These are phyloP conservation scores for Malthinus flaveolus DNA, from an alignment of 2,888 invertebrate genomes.

Conservation along the genomic window DNA sequence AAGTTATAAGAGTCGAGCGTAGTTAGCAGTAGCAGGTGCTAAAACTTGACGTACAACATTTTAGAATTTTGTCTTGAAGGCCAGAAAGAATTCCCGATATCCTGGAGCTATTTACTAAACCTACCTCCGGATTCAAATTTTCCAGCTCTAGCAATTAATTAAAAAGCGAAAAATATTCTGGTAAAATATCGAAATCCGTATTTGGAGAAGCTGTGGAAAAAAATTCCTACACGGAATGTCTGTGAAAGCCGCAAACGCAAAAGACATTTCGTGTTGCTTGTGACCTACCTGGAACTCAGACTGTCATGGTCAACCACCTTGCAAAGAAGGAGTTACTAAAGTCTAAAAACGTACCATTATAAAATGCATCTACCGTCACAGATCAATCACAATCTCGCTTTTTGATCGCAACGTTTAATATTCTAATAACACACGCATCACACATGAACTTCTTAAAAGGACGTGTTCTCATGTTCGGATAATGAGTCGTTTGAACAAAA, in stretches of 20 bases:
- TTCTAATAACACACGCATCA: no score
- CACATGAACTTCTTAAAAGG: not conserved
- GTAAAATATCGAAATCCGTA: not conserved
- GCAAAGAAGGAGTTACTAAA: not conserved
- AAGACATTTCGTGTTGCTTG: slow-evolving; percentile 25
- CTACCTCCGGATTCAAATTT: no score
- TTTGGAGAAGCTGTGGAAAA: slow-evolving; percentile 9
- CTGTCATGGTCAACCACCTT: slow-evolving; percentile 31
- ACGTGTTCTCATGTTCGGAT: slow-evolving; percentile 4
- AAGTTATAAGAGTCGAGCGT: no score
- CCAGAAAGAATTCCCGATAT: no score
- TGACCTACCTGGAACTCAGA: slow-evolving; percentile 35
- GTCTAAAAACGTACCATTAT: not conserved
- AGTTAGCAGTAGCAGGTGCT: no score
- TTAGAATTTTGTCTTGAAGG: no score
- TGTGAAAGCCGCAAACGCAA: slow-evolving; percentile 11
- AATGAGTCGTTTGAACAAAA: slow-evolving; percentile 1
- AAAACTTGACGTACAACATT: no score
- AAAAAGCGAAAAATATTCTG: not conserved
- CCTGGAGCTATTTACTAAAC: no score
- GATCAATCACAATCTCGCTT: not conserved
- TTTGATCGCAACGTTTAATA: no score
- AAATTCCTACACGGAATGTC: slow-evolving; percentile 15
- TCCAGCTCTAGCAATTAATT: no score
- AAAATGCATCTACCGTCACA: not conserved